phyloP scores from a whole-genome alignment of 2,113 vertebrate genomes.

The Odocoileus hemionus region DNA sequence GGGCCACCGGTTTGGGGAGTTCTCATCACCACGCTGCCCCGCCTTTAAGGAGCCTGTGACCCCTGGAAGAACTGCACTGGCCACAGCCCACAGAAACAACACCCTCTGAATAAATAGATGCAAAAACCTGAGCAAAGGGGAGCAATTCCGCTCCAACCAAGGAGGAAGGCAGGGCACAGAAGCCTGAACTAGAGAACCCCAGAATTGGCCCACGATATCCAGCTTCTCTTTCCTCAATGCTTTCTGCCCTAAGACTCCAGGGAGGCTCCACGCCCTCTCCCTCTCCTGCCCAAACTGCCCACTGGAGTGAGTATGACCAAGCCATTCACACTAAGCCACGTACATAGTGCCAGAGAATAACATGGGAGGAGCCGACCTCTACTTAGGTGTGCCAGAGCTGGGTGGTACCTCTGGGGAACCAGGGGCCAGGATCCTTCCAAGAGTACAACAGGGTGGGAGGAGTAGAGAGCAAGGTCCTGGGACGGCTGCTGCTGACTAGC shows the following conservation, averaged over 20 bases:
- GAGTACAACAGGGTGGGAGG: background rate
- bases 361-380: background rate
- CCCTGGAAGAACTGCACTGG: background rate
- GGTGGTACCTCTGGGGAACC: background rate
- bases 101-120: background rate
- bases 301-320: background rate
- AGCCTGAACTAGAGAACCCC: background rate
- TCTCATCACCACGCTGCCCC: background rate
- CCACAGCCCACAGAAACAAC: background rate
- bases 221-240: background rate
- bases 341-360: background rate
- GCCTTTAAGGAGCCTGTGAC: background rate
- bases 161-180: background rate
- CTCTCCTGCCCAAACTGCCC: background rate
- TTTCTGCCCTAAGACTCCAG: background rate
- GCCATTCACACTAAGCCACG: background rate
- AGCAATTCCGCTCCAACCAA: background rate
- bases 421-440: background rate
- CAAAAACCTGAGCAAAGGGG: background rate
- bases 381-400: background rate
- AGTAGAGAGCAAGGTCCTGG: background rate
- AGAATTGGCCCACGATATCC: background rate
- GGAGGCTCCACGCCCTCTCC: background rate
- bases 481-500: background rate
- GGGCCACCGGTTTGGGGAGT: background rate